Evolutionary conservation across 2,797 vertebrate genomes (phyloP).

Genomic region (Numenius phaeopus): DNA sequence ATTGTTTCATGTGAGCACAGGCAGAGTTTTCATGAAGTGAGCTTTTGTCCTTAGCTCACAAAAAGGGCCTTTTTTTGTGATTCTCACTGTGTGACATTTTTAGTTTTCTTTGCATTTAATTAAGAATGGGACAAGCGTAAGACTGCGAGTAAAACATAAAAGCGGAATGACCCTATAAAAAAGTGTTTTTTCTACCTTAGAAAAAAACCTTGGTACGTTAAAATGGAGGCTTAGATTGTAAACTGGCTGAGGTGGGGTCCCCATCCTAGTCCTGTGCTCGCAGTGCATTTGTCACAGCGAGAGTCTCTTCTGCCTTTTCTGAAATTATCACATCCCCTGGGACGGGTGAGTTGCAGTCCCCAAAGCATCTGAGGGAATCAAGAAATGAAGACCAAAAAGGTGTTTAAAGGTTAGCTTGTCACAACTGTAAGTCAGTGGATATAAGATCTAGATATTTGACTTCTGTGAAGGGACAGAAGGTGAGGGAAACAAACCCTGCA

Average conservation of each 20-base stretch:
- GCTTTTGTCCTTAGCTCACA: slow-evolving; percentile 51
- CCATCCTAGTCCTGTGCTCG: background rate
- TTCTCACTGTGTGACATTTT: background rate
- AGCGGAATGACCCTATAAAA: background rate
- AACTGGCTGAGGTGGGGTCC: background rate
- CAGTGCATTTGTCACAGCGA: background rate
- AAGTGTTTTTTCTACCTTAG: background rate
- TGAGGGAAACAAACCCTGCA: background rate
- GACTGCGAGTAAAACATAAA: background rate
- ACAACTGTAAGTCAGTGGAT: background rate
- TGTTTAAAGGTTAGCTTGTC: background rate
- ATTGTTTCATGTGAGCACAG: slow-evolving; percentile 28
- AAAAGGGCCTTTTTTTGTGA: background rate
- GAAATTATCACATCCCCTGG: background rate
- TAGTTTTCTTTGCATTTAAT: slow-evolving; percentile 25
- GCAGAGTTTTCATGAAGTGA: slow-evolving; percentile 20
- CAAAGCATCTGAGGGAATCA: background rate
- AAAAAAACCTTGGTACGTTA: background rate
- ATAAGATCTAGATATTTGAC: background rate
- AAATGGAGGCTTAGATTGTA: background rate
- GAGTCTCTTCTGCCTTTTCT: background rate
- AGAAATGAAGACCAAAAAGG: background rate
- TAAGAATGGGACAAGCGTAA: background rate
- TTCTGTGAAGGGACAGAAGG: background rate
- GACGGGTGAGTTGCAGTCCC: background rate